Evolutionary conservation across 2,888 invertebrate species (phyloP), one percentile per base, ranked within the genome.

Genomic region (Chelonus formosanus): DNA sequence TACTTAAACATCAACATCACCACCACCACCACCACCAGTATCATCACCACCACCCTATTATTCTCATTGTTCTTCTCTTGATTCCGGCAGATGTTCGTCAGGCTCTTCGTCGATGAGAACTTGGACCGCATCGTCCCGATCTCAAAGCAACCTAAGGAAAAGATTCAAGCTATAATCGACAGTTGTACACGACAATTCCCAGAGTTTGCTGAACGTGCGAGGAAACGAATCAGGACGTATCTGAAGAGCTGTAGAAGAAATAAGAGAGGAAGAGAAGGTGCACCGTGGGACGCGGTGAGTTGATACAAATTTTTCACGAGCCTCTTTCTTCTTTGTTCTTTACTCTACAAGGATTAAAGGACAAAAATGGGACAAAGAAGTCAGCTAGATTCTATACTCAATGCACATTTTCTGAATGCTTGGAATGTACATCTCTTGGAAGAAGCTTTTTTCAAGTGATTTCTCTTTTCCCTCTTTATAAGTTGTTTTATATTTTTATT

Each of bases 171-270:
- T 31, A 97, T 97, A 82, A 95, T 97, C 71, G 97, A 97, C 84
- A 97, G 97, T 31, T 97, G 97, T 86, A 95, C 96, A 70, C 88
- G 97, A 76, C 97, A 97, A 86, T 97, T 97, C 83, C 97, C 97
- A 67, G 97, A 97, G 86, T 97, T 97, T 80, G 95, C 96, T 67
- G 96, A 97, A 83, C 89, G 97, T 67, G 96, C 97, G 67, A 89
- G 97, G 74, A 97, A 97, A 86, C 88, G 97, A 72, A 96, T 97
- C 82, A 88, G 97, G 74, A 97, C 97, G 63, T 97, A 97, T 85
- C 87, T 97, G 81, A 97, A 97, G 87, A 96, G 96, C 60, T 97
- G 97, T 86, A 88, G 97, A 73, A 88, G 97, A 76, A 97, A 97
- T 84, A 96, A 97, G 88, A 90, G 96, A 74, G 93, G 95, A 8